These are phyloP conservation scores for Idris sp. DNA, from an alignment of 1,140 invertebrate species.

Conservation along the genomic window DNA sequence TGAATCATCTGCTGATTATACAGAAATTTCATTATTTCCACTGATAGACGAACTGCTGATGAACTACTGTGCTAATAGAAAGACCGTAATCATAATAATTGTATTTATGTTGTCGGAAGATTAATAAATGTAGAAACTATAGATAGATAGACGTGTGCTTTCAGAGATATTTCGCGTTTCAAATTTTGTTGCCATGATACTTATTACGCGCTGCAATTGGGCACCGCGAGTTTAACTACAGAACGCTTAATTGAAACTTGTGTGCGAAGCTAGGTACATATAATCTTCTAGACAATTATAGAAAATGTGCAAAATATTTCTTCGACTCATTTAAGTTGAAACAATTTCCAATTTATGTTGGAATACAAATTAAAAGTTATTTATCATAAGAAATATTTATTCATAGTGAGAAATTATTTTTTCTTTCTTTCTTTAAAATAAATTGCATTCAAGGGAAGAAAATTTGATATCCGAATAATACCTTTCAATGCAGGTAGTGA, in stretches of 20 bases:
- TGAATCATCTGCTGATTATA: conserved; percentile 75
- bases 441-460: too few relatives aligned
- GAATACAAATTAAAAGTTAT: too few relatives aligned
- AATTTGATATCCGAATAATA: conserved; percentile 7
- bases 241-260: conserved; percentile 20
- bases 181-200: conserved; percentile 26
- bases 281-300: conserved; percentile 21
- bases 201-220: conserved; percentile 38
- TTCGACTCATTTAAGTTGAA: too few relatives aligned
- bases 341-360: too few relatives aligned
- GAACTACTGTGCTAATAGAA: conserved; percentile 45
- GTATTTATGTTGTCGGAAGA: conserved; percentile 52
- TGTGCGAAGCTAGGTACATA: conserved; percentile 2
- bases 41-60: conserved; percentile 55
- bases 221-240: conserved; percentile 7
- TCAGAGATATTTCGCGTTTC: conserved; percentile 10
- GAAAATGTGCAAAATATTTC: too few relatives aligned
- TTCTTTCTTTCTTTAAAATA: too few relatives aligned
- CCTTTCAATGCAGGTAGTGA: conserved; percentile 9
- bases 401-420: too few relatives aligned
- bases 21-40: conserved; percentile 78
- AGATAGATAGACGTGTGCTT: conserved; percentile 1
- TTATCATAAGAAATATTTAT: too few relatives aligned
- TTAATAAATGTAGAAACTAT: conserved; percentile 60
- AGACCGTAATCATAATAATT: conserved; percentile 58